phyloP scores from a whole-genome alignment of 2,888 invertebrate species.

The Cataglyphis livida region DNA sequence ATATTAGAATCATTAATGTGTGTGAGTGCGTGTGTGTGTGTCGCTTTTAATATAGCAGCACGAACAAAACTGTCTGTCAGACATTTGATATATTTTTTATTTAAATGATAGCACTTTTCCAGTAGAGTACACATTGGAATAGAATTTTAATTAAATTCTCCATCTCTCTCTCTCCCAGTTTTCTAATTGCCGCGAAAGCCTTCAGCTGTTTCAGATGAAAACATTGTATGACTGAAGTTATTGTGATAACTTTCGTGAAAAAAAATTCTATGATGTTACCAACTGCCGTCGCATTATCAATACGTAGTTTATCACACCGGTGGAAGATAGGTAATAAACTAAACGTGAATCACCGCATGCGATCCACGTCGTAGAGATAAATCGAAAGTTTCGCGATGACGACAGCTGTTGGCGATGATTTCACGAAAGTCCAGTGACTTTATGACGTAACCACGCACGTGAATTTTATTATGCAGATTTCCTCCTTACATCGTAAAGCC shows the following conservation, averaged over 20 bases:
- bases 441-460: slow-evolving; percentile 40
- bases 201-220: background rate
- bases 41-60: background rate
- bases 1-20: background rate
- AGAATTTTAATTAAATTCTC: background rate
- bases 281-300: slow-evolving; percentile 14
- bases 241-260: background rate
- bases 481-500: slow-evolving; percentile 23
- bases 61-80: background rate
- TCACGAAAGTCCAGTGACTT: slow-evolving; percentile 52
- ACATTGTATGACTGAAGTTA: background rate
- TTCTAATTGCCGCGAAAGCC: background rate
- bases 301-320: slow-evolving; percentile 20
- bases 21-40: no score
- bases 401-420: slow-evolving; percentile 55
- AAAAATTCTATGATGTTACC: slow-evolving; percentile 7
- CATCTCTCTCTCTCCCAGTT: background rate
- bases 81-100: background rate
- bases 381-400: slow-evolving; percentile 42
- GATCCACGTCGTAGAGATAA: slow-evolving; percentile 57
- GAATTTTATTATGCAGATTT: slow-evolving; percentile 34
- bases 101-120: background rate
- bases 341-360: slow-evolving; percentile 55
- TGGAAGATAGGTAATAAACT: slow-evolving; percentile 56
- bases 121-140: background rate